Percentiles rank a stretch among this genome's conserved stretches.
These are phyloP conservation scores for Orchestia grillus DNA, from an alignment of 1,140 invertebrate species.

Conservation along the genomic window DNA sequence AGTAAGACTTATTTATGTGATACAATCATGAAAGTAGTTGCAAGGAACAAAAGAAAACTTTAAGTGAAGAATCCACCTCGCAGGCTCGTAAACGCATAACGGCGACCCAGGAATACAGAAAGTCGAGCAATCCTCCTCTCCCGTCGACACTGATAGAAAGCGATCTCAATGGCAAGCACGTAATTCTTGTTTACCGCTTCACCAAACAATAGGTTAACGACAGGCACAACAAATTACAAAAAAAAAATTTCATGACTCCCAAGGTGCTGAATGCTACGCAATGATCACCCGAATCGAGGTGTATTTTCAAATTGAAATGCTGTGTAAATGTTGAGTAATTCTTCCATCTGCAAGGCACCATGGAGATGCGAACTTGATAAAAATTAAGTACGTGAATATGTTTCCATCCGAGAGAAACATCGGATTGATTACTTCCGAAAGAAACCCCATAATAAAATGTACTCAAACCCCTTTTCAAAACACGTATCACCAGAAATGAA, in stretches of 20 bases:
- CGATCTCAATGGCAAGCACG: not conserved
- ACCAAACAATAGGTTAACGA: not conserved
- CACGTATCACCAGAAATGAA: not conserved
- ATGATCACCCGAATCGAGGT: not conserved
- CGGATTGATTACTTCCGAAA: no score
- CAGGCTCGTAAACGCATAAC: not conserved
- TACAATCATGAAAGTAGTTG: not conserved
- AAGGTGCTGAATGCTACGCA: not conserved
- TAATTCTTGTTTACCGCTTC: not conserved
- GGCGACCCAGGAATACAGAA: not conserved
- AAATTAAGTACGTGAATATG: not conserved
- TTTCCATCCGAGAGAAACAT: not conserved
- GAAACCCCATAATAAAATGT: no score
- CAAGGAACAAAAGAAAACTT: not conserved
- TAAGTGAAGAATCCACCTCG: not conserved
- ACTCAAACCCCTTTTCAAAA: not conserved
- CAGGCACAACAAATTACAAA: not conserved
- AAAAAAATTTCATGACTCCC: not conserved
- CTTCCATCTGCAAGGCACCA: not conserved
- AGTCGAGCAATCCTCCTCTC: no score
- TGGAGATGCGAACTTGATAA: not conserved
- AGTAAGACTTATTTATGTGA: no score
- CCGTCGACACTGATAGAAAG: not conserved
- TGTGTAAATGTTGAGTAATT: not conserved
- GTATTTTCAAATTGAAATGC: not conserved